These are phyloP conservation scores for Acanthochromis polyacanthus DNA, from an alignment of 2,113 vertebrate species.

Conservation along the genomic window DNA sequence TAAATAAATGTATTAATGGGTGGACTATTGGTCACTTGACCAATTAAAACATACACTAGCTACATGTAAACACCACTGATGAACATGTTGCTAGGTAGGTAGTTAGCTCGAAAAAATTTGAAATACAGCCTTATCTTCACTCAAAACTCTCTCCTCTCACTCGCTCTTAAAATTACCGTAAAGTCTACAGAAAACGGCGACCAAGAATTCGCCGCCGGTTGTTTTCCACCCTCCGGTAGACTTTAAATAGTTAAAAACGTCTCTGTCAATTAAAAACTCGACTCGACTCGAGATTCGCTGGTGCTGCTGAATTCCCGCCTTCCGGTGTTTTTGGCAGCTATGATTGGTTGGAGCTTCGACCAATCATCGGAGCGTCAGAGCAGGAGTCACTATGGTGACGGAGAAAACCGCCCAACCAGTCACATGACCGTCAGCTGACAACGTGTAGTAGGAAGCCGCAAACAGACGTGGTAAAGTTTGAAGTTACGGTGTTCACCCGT, in stretches of 20 bases:
- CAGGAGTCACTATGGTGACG: constrained; percentile 71
- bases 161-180: constrained; percentile 55
- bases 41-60: not conserved
- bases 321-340: not conserved
- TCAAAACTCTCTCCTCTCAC: not conserved
- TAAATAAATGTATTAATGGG: no score
- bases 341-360: constrained; percentile 62
- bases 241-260: constrained; percentile 37
- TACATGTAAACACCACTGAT: not conserved
- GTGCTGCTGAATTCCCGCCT: constrained; percentile 23
- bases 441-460: not conserved
- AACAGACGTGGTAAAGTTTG: no score
- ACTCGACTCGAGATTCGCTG: not conserved
- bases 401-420: constrained; percentile 43
- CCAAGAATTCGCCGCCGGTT: not conserved
- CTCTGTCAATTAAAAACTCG: constrained; percentile 20
- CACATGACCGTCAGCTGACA: constrained; percentile 75
- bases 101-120: not conserved
- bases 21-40: no score
- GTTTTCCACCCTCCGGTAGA: not conserved
- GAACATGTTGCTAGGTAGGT: not conserved
- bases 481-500: no score
- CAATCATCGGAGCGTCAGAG: constrained; percentile 57
- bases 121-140: not conserved
- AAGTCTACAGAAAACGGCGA: not conserved